These are phyloP conservation scores for Zoanthus solanderi DNA, from an alignment of 92 coral and sea anemone genomes.

Conservation along the genomic window DNA sequence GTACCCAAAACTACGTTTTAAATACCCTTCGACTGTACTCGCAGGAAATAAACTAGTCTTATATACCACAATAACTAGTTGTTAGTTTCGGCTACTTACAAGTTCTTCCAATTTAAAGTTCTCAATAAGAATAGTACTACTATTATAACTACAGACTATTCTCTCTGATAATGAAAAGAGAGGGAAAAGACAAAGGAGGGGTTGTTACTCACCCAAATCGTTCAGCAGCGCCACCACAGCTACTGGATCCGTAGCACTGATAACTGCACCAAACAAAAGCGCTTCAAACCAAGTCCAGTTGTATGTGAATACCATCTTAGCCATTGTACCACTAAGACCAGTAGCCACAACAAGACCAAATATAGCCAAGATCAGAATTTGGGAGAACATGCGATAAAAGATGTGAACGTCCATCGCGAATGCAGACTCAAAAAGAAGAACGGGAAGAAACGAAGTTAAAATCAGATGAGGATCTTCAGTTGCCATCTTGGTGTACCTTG, in stretches of 20 bases:
- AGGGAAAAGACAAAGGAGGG: too few relatives aligned
- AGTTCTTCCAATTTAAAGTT: too few relatives aligned
- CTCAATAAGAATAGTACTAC: too few relatives aligned
- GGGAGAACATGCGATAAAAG: conserved; percentile 96
- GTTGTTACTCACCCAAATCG: conserved; percentile 78
- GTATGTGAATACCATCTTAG: conserved; percentile 92
- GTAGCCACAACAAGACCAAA: conserved; percentile 91
- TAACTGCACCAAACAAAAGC: conserved; percentile 92
- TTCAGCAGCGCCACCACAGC: conserved; percentile 96
- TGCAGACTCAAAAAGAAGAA: conserved; percentile 96
- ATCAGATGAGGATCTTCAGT: conserved; percentile 93
- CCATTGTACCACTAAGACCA: conserved; percentile 91
- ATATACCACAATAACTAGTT: too few relatives aligned
- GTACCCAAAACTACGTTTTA: too few relatives aligned
- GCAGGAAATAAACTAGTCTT: too few relatives aligned
- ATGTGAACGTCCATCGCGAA: conserved; percentile 99
- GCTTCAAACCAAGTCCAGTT: conserved; percentile 97
- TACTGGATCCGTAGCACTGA: conserved; percentile 99
- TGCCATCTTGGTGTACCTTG: conserved; percentile 91
- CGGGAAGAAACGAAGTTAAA: conserved; percentile 97
- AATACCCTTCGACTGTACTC: too few relatives aligned
- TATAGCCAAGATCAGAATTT: conserved; percentile 89
- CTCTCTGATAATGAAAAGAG: too few relatives aligned
- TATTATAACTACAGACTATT: too few relatives aligned
- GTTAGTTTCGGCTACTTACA: too few relatives aligned